Evolutionary conservation across 2,113 vertebrate species (phyloP), one percentile per base, ranked within the genome.

Genomic region (Eurypyga helias): DNA sequence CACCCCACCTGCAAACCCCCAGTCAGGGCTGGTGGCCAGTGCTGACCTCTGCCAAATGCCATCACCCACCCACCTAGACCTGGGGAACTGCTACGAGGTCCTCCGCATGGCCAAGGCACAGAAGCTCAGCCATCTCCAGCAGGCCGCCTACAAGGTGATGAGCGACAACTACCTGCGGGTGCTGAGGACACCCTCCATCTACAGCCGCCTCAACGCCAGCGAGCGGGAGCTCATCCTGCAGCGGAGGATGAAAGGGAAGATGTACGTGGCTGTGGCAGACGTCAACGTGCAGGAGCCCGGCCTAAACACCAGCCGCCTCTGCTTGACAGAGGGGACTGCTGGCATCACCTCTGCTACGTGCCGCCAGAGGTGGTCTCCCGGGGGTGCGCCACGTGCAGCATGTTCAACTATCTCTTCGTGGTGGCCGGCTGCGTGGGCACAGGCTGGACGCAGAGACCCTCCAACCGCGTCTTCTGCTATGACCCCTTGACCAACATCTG

Each of bases 321-420:
- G 98, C 91, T 99, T 3, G 98, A 98, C 1, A 79, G 96, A 45
- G 94, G 36, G 38, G 98, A 99, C n/a, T 16, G 21, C 75, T 99
- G 99, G 99, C 96, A 96, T 23, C 95, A 64, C 2, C 98, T 99
- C 36, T 98, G 98, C 80, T 82, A 55, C 4, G 64, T 99, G 84
- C 99, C 99, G 2, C 90, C 86, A 0, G 99, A 99, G 93, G 98
- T 98, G 13, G 95, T 98, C 85, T 99, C 99, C 87, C 94, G 92
- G 72, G 99, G 99, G 4, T 98, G 98, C 0, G 98, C 99, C 43
- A 54, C 98, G 96, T 99, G 99, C 90, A 98, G 98, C 33, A 98
- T 99, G 98, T 99, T 99, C 97, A 99, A 99, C 95, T 99, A 99
- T 87, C 98, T 99, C 62, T 99, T 99, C 4, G 94, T 99, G 76